A percentile compares a stretch with the other conserved stretches of the same genome.
Conservation (phyloP, 2,113 vertebrate genomes). For the Oncorhynchus tshawytscha region DNA sequence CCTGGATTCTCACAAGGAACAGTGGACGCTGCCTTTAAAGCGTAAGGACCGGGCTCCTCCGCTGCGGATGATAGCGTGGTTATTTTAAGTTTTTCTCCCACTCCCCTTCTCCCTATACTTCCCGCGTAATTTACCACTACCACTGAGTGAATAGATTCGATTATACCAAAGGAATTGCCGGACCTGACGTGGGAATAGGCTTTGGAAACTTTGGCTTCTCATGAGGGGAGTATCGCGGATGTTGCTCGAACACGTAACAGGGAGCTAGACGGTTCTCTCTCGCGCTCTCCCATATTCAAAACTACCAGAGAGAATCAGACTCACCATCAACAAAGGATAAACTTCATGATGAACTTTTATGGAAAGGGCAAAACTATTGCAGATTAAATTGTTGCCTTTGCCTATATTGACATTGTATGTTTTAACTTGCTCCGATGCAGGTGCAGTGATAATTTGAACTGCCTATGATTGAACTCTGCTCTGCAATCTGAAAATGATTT, state of each 20-base stretch:
- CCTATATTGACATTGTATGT: not conserved
- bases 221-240: conserved; percentile 9
- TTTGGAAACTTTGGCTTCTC: conserved; percentile 24
- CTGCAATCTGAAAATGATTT: no score
- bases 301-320: conserved; percentile 12
- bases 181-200: not conserved
- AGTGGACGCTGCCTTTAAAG: conserved; percentile 43
- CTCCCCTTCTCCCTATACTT: conserved; percentile 11
- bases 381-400: conserved; percentile 19
- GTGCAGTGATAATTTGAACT: conserved; percentile 31
- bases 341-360: conserved; percentile 8
- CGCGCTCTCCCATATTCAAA: conserved; percentile 17
- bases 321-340: not conserved
- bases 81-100: conserved; percentile 24
- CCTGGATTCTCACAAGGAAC: conserved; percentile 54
- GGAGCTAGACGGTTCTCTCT: conserved; percentile 5
- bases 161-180: conserved; percentile 16
- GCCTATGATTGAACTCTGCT: not conserved
- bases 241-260: conserved; percentile 7
- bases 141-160: conserved; percentile 4
- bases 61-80: conserved; percentile 47
- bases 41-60: conserved; percentile 39
- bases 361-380: conserved; percentile 8
- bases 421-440: conserved; percentile 35
- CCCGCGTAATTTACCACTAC: conserved; percentile 31